Percentiles rank a stretch among this genome's conserved stretches.
phyloP scores from a whole-genome alignment of 1,140 invertebrate species.

The Nebria ingens region DNA sequence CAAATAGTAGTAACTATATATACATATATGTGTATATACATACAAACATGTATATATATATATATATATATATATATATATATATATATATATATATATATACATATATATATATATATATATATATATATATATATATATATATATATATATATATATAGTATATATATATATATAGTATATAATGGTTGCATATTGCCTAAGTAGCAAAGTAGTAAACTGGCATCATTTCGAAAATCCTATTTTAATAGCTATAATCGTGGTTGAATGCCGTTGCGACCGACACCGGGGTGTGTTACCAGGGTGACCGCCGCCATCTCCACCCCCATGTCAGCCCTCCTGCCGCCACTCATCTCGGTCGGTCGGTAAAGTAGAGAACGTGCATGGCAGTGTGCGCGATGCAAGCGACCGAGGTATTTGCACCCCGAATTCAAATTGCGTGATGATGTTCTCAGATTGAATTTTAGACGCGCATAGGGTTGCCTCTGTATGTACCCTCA shows the following conservation, averaged over 20 bases:
- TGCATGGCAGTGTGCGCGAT: not conserved
- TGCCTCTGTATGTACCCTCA: not conserved
- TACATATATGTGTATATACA: too few relatives aligned
- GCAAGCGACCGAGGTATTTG: not conserved
- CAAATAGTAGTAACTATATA: too few relatives aligned
- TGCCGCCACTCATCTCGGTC: not conserved
- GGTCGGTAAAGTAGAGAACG: not conserved
- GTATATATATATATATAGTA: too few relatives aligned
- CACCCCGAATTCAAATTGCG: not conserved
- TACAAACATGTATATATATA: too few relatives aligned
- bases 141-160: too few relatives aligned
- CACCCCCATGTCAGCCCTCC: not conserved
- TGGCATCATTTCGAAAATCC: conserved; percentile 4
- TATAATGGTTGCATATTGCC: too few relatives aligned
- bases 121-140: too few relatives aligned
- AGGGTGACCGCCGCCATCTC: not conserved
- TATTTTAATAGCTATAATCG: conserved; percentile 8
- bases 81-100: too few relatives aligned
- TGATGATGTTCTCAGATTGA: not conserved
- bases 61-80: too few relatives aligned
- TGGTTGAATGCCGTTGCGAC: not conserved
- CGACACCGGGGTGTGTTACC: not conserved
- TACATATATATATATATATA: too few relatives aligned
- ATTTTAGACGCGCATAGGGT: conserved; percentile 8
- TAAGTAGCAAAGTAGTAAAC: not conserved